Percentiles rank a stretch among this genome's conserved stretches.
These are phyloP conservation scores for Halcyon badia DNA, from an alignment of 2,797 vertebrate species.

Conservation along the genomic window DNA sequence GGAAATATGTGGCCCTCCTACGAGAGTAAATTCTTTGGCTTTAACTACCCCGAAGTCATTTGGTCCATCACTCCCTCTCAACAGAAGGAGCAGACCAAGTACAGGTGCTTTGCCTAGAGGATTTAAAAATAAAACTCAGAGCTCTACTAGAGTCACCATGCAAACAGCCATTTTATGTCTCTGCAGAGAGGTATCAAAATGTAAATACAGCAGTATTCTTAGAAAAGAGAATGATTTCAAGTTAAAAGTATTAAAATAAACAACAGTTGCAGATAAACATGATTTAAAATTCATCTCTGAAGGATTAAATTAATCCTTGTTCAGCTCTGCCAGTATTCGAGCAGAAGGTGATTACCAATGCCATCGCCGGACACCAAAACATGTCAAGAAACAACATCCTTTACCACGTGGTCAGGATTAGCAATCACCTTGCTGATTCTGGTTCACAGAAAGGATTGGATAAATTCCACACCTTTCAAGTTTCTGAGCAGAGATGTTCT, in stretches of 20 bases:
- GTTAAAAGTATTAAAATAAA: conserved; percentile 58
- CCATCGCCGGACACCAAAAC: background rate
- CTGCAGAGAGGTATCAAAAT: conserved; percentile 57
- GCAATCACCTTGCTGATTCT: background rate
- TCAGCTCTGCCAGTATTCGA: background rate
- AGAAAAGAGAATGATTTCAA: conserved; percentile 40
- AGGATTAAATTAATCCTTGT: conserved; percentile 42
- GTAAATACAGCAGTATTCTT: conserved; percentile 45
- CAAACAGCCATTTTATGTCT: conserved; percentile 25
- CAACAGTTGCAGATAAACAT: conserved; percentile 42
- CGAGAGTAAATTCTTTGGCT: conserved; percentile 52
- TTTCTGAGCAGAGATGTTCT: background rate
- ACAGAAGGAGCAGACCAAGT: background rate
- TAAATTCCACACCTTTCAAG: background rate
- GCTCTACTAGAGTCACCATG: background rate
- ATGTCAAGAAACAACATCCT: background rate
- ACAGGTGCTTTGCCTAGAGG: background rate
- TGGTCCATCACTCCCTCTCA: background rate
- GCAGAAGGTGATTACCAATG: background rate
- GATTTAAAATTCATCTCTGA: conserved; percentile 23
- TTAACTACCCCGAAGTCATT: conserved; percentile 7
- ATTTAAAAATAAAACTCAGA: conserved; percentile 31
- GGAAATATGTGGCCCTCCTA: background rate
- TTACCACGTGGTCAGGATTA: background rate
- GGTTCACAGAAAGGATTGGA: background rate